Percentiles rank a stretch among this genome's conserved stretches.
Conservation (phyloP, 2,797 vertebrate species). For the Notoglanidium macrostoma region DNA sequence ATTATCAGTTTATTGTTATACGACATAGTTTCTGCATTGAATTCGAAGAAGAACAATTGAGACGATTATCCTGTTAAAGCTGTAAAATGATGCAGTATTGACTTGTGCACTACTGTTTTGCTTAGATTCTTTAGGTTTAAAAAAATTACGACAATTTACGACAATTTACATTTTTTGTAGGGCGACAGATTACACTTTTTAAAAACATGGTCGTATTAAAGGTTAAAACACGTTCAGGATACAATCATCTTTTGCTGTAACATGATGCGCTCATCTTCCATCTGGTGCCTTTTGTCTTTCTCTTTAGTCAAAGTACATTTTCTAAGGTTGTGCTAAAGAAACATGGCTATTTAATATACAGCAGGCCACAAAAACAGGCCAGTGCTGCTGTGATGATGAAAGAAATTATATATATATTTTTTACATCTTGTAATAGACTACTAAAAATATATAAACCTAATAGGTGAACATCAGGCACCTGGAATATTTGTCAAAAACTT, state of each 20-base stretch:
- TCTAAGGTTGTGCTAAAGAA: not conserved
- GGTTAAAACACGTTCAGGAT: not conserved
- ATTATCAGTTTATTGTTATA: too few relatives aligned
- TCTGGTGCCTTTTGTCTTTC: constrained; percentile 12
- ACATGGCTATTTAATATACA: not conserved
- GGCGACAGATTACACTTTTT: not conserved
- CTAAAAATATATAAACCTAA: not conserved
- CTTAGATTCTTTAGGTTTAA: not conserved
- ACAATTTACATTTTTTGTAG: not conserved
- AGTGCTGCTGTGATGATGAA: not conserved
- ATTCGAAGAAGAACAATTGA: not conserved
- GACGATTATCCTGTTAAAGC: not conserved
- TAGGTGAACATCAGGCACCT: not conserved
- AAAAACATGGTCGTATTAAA: not conserved
- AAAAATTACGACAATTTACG: not conserved
- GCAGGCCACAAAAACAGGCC: too few relatives aligned
- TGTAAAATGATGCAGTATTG: not conserved
- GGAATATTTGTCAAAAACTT: not conserved
- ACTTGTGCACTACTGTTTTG: not conserved
- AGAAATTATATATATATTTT: too few relatives aligned
- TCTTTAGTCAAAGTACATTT: not conserved
- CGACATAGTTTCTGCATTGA: not conserved
- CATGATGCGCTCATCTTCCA: constrained; percentile 9
- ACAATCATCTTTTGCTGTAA: not conserved
- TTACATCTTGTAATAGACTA: not conserved